Percentiles rank a stretch among this genome's conserved stretches.
Evolutionary conservation across 2,888 invertebrate genomes (phyloP).

Genomic region (Hirtodrosophila duncani): DNA sequence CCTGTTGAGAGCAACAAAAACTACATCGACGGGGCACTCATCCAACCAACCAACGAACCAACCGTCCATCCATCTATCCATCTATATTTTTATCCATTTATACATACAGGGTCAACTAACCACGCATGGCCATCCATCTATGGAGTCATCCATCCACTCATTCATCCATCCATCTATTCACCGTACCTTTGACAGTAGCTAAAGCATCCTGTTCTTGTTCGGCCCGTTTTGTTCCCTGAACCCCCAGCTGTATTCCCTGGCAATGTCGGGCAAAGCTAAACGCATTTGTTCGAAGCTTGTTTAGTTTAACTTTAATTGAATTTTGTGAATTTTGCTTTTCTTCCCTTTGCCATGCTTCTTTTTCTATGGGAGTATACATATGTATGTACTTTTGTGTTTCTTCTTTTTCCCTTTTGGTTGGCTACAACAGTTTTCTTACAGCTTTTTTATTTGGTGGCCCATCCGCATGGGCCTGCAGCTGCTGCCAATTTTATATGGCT

Average conservation of each 20-base stretch:
- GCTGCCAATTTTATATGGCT: slow-evolving; percentile 69
- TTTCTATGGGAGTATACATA: not conserved
- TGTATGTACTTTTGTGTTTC: slow-evolving; percentile 10
- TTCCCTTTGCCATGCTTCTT: slow-evolving; percentile 18
- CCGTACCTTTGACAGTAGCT: slow-evolving; percentile 59
- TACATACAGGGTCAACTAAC: slow-evolving; percentile 47
- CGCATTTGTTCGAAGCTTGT: slow-evolving; percentile 73
- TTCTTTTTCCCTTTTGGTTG: slow-evolving; percentile 24
- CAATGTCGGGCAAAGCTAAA: slow-evolving; percentile 52
- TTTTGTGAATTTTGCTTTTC: slow-evolving; percentile 66
- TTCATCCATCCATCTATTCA: slow-evolving; percentile 47
- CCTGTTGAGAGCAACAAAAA: slow-evolving; percentile 43
- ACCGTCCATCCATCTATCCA: slow-evolving; percentile 19
- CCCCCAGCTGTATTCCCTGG: slow-evolving; percentile 23
- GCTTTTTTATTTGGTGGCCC: slow-evolving; percentile 50
- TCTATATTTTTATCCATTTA: no score
- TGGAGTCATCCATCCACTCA: slow-evolving; percentile 42
- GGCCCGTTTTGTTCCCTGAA: not conserved
- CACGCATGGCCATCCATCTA: slow-evolving; percentile 51
- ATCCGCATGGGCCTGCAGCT: slow-evolving; percentile 55
- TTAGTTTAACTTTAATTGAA: slow-evolving; percentile 73
- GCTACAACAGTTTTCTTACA: slow-evolving; percentile 43
- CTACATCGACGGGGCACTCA: slow-evolving; percentile 13
- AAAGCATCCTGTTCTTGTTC: slow-evolving; percentile 41
- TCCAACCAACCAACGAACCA: slow-evolving; percentile 12